A percentile compares a stretch with the other conserved stretches of the same genome.
Conservation (phyloP, 2,797 vertebrate species). For the Squalus acanthias region DNA sequence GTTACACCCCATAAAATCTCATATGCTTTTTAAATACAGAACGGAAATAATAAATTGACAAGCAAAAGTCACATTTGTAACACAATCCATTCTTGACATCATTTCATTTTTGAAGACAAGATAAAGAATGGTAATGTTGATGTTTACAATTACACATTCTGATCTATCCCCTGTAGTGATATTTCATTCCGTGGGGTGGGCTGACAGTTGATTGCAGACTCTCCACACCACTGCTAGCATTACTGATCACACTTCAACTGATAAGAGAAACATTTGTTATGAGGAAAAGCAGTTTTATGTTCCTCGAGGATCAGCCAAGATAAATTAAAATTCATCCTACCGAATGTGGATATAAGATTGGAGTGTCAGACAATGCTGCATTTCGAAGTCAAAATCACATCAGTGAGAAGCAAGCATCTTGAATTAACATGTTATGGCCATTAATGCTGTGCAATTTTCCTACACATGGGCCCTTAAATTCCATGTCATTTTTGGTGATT, state of each 20-base stretch:
- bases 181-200: neutral
- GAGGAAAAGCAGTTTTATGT: neutral
- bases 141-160: neutral
- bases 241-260: neutral
- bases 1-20: neutral
- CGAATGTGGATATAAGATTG: neutral
- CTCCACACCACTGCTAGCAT: neutral
- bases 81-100: neutral
- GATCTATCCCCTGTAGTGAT: conserved; percentile 2
- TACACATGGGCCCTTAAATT: neutral
- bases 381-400: neutral
- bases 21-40: neutral
- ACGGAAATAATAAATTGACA: neutral
- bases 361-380: neutral
- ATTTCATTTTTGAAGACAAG: conserved; percentile 22
- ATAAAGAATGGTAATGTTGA: neutral
- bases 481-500: neutral
- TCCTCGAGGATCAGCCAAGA: neutral
- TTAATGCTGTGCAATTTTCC: neutral
- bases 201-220: conserved; percentile 6
- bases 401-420: neutral
- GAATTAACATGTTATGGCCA: neutral
- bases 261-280: neutral
- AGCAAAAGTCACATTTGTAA: neutral
- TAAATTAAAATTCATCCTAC: neutral